A percentile compares a stretch with the other conserved stretches of the same genome.
Evolutionary conservation across 2,888 invertebrate species (phyloP).

Genomic region (Drosophila setosimentum): DNA sequence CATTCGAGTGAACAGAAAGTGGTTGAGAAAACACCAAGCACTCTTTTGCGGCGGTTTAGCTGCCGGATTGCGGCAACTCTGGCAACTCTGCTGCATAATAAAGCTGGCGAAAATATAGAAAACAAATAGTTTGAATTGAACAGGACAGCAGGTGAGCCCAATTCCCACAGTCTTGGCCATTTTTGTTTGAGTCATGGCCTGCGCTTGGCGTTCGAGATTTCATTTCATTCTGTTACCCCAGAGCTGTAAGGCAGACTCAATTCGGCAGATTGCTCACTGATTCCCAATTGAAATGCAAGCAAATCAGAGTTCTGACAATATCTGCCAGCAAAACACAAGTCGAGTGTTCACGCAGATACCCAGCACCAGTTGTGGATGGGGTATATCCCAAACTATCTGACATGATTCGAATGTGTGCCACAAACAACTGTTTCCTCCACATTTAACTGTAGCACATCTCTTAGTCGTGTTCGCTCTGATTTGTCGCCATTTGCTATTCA

Average conservation of each 20-base stretch:
- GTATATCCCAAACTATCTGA: background rate
- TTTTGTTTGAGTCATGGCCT: slow-evolving; percentile 17
- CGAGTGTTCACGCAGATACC: slow-evolving; percentile 5
- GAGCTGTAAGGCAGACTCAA: slow-evolving; percentile 14
- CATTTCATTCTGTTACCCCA: slow-evolving; percentile 8
- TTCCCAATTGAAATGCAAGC: slow-evolving; percentile 61
- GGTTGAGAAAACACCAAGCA: slow-evolving; percentile 73
- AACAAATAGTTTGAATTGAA: slow-evolving; percentile 29
- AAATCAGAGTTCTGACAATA: slow-evolving; percentile 24
- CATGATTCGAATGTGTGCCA: background rate
- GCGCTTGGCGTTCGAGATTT: slow-evolving; percentile 61
- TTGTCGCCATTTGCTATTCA: slow-evolving; percentile 39
- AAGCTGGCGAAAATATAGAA: slow-evolving; percentile 31
- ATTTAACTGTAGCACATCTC: background rate
- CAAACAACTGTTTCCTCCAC: background rate
- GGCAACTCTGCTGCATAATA: slow-evolving; percentile 61
- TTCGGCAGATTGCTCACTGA: slow-evolving; percentile 29
- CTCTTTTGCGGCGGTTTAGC: slow-evolving; percentile 60
- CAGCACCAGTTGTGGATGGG: background rate
- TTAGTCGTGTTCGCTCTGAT: background rate
- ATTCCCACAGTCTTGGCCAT: slow-evolving; percentile 13
- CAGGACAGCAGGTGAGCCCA: slow-evolving; percentile 43
- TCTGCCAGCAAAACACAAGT: slow-evolving; percentile 13
- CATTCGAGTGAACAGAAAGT: slow-evolving; percentile 57
- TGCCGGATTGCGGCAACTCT: slow-evolving; percentile 44